Base-by-base conservation (phyloP, 2,888 invertebrate genomes). In the Thera obeliscata region DNA sequence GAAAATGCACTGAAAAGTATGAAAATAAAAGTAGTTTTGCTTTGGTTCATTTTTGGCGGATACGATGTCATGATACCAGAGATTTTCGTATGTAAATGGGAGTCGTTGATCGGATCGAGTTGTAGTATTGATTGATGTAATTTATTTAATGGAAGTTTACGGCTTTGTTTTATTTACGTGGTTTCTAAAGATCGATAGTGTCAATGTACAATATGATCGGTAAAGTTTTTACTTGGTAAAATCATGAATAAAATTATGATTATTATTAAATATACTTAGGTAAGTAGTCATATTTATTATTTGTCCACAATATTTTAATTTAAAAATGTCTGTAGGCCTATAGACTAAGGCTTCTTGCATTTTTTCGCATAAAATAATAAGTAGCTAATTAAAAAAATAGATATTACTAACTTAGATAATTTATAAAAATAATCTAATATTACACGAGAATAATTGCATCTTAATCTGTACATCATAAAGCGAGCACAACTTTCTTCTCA, bases 1-100 rank as follows among this genome's bases (percentile, higher is more conserved):
- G 78, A 85, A 83, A 83, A 78, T 83, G 72, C 67, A 83, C 87
- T 81, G 73, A 87, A 80, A 66, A 0, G 9, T 60, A 64, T 74
- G 85, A 90, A 90, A 90, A 86, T 88, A 91, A 90, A 90, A 90
- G 89, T 90, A 74, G 69, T 81, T 83, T 85, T 87, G 54, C 72
- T 62, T 56, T 59, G 64, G 59, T 2, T 22, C 43, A 64, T 66
- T 38, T 9, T 67, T 63, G 63, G 52, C 58, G 60, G 70, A 67
- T 73, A 71, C 71, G 43, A 46, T 46, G 64, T 69, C 75, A 74
- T 70, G 58, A 63, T 61, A 68, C 64, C 62, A 67, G 73, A 61
- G 74, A 73, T 77, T 75, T 70, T 72, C 61, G 66, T 76, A 76
- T 71, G 75, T 74, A 69, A 78, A 79, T 79, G 61, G 67, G 33